Base-by-base conservation (phyloP, 2,113 vertebrate species). In the Tenebrosternarchus preto region DNA sequence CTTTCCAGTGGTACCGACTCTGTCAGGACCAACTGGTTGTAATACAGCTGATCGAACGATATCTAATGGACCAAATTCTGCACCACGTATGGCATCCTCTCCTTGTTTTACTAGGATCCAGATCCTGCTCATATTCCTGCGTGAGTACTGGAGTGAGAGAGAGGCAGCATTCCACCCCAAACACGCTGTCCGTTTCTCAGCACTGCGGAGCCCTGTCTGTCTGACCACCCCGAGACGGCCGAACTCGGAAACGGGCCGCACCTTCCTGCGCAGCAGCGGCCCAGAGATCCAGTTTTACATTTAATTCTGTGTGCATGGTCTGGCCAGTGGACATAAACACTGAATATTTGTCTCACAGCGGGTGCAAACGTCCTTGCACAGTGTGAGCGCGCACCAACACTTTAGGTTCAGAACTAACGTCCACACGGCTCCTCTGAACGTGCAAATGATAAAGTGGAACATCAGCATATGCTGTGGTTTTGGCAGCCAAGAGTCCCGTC, bases 91-190 rank as follows among this genome's bases (percentile, higher is more conserved):
- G 0, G 31, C 33, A 50, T 31, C 29, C 19, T 31, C 29, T 67
- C 29, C 33, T 0, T 67, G 20, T 67, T 31, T 67, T 36, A n/a
- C 63, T 36, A 20, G 63, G 11, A 43, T 1, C 8, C 43, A 50
- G 43, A 15, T 57, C 66, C 24, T 43, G 55, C 22, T 63, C 43
- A 84, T 78, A 22, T 31, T n/a, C 17, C n/a, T 66, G 72, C 53
- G 68, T 82, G 22, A 59, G 82, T 82, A 82, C 79, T 36, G 64
- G 17, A 50, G 11, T 36, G 6, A 19, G 72, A 75, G 27, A n/a
- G 71, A 60, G 46, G 53, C 80, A 79, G 70, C 16, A 20, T n/a
- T 59, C 64, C 76, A 77, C 57, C 24, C 15, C 56, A 75, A 53
- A 33, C 27, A 69, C 22, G 33, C 57, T 61, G 22, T 53, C 19